A percentile compares a stretch with the other conserved stretches of the same genome.
phyloP scores from a whole-genome alignment of 1,140 invertebrate genomes.

The Ips typographus region DNA sequence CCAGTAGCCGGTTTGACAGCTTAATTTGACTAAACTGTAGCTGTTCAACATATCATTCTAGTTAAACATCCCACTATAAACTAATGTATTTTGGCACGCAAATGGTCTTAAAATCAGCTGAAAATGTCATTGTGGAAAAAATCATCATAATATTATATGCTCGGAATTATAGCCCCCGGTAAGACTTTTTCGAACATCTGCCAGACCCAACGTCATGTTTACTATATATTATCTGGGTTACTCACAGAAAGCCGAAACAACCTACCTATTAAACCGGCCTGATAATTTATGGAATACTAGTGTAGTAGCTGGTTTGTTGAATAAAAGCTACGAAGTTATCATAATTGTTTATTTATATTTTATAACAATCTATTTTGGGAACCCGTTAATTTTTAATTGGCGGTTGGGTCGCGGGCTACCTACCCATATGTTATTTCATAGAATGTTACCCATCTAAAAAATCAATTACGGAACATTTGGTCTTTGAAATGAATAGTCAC shows the following conservation, averaged over 20 bases:
- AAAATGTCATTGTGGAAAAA: not conserved
- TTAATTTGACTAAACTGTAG: too few relatives aligned
- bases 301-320: not conserved
- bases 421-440: too few relatives aligned
- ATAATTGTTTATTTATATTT: conserved; percentile 27
- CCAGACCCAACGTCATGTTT: conserved; percentile 10
- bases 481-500: conserved; percentile 23
- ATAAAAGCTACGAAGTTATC: conserved; percentile 5
- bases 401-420: not conserved
- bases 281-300: not conserved
- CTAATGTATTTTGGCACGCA: too few relatives aligned
- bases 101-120: too few relatives aligned
- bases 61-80: too few relatives aligned
- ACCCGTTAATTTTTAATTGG: conserved; percentile 32
- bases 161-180: conserved; percentile 2
- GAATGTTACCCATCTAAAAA: not conserved
- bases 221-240: conserved; percentile 3
- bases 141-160: not conserved
- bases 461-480: conserved; percentile 21
- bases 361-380: conserved; percentile 13
- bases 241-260: conserved; percentile 11
- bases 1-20: too few relatives aligned
- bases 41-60: too few relatives aligned
- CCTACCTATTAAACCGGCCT: conserved; percentile 9
- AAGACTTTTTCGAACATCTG: conserved; percentile 20